A percentile compares a stretch with the other conserved stretches of the same genome.
Evolutionary conservation across 1,140 invertebrate species (phyloP).

Genomic region (Leptonema lineaticorne): DNA sequence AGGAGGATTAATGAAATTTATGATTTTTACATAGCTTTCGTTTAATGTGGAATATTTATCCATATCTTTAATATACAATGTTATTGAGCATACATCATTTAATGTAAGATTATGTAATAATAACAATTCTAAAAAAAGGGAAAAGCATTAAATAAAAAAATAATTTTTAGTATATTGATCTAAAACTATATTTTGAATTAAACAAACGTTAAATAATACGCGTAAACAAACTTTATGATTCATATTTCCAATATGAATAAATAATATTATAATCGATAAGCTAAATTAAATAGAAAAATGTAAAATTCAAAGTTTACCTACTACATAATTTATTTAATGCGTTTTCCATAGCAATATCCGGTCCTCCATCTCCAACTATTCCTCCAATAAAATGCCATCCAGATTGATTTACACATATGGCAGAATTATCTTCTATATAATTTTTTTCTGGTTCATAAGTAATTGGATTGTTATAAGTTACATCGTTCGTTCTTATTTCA

Average conservation of each 20-base stretch:
- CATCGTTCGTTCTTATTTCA: background rate
- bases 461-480: conserved; percentile 35
- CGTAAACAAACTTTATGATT: background rate
- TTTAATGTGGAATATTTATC: conserved; percentile 76
- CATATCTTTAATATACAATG: conserved; percentile 82
- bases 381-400: conserved; percentile 84
- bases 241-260: background rate
- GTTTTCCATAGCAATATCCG: conserved; percentile 62
- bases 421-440: conserved; percentile 51
- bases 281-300: conserved; percentile 3
- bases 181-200: background rate
- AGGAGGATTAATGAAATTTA: conserved; percentile 81
- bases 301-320: conserved; percentile 61
- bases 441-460: conserved; percentile 45
- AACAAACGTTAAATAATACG: background rate
- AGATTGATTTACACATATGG: conserved; percentile 62
- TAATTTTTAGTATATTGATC: background rate
- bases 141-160: conserved; percentile 6
- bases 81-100: conserved; percentile 74
- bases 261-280: background rate
- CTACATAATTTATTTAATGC: conserved; percentile 75
- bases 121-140: conserved; percentile 56
- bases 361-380: conserved; percentile 63
- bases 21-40: conserved; percentile 71
- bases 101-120: conserved; percentile 61